Evolutionary conservation across 1,140 invertebrate species (phyloP).

Genomic region (Kradibia gibbosae): DNA sequence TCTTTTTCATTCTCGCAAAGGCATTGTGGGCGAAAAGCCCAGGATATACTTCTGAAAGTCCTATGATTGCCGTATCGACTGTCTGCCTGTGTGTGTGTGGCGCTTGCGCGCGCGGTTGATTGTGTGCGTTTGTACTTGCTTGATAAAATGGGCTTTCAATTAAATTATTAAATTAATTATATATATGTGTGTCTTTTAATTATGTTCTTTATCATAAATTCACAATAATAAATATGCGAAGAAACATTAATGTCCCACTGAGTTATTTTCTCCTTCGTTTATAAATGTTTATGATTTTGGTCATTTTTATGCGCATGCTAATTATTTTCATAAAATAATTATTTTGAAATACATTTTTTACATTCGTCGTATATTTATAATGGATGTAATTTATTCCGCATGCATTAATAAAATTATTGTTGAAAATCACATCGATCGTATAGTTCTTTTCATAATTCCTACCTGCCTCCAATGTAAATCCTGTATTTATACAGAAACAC

Average conservation of each 20-base stretch:
- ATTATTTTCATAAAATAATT: slow-evolving; percentile 23
- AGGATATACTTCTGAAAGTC: neutral
- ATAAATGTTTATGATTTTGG: slow-evolving; percentile 1
- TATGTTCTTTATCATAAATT: neutral
- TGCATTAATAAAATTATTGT: slow-evolving; percentile 6
- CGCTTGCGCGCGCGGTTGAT: neutral
- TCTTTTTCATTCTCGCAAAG: neutral
- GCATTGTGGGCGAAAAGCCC: neutral
- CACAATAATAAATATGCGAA: neutral
- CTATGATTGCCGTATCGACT: neutral
- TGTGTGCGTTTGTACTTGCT: neutral
- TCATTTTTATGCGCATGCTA: slow-evolving; percentile 8
- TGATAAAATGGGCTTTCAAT: neutral
- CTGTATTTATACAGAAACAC: neutral
- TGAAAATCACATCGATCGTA: neutral
- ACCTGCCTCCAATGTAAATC: neutral
- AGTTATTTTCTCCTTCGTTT: neutral
- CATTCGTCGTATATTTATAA: neutral
- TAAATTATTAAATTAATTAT: neutral
- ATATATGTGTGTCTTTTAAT: neutral
- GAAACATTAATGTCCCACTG: neutral
- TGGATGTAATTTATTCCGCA: neutral
- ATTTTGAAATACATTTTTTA: neutral
- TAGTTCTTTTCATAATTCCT: neutral
- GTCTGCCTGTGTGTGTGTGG: no score